Conservation (phyloP, 2,888 invertebrate species). For the Ariolimax columbianus region DNA sequence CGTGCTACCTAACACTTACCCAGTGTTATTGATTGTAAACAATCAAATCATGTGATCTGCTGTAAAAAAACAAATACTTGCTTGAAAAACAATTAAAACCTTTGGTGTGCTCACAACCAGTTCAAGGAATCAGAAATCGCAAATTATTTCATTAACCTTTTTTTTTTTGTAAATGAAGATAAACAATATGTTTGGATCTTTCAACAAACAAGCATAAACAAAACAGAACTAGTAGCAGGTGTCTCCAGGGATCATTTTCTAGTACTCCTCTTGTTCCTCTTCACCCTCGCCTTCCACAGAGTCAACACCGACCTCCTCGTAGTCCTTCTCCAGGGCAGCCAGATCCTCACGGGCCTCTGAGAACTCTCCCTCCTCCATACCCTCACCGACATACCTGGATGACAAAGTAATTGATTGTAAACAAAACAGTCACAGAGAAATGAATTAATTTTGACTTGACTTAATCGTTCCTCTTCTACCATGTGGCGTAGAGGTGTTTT, state of each 20-base stretch:
- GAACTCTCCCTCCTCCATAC: slow-evolving; percentile 61
- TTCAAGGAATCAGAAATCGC: not conserved
- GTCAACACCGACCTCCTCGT: slow-evolving; percentile 59
- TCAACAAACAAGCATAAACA: not conserved
- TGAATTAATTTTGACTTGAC: too few species aligned
- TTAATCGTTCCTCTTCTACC: too few species aligned
- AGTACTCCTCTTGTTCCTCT: slow-evolving; percentile 41
- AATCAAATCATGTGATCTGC: not conserved
- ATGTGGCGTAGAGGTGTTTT: too few species aligned
- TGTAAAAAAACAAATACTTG: not conserved
- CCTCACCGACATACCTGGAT: slow-evolving; percentile 82
- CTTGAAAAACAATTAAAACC: too few species aligned
- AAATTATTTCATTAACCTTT: not conserved
- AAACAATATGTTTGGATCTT: not conserved
- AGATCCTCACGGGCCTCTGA: slow-evolving; percentile 61
- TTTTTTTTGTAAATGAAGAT: not conserved
- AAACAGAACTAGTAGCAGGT: not conserved
- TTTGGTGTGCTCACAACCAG: not conserved
- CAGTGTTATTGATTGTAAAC: not conserved
- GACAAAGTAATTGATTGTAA: too few species aligned
- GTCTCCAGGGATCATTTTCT: not conserved
- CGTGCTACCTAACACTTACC: slow-evolving; percentile 6
- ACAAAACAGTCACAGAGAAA: too few species aligned
- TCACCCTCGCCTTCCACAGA: slow-evolving; percentile 74
- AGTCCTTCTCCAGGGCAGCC: slow-evolving; percentile 63